Evolutionary conservation across 2,797 vertebrate genomes (phyloP).

Genomic region (Pangasius mekongensis): DNA sequence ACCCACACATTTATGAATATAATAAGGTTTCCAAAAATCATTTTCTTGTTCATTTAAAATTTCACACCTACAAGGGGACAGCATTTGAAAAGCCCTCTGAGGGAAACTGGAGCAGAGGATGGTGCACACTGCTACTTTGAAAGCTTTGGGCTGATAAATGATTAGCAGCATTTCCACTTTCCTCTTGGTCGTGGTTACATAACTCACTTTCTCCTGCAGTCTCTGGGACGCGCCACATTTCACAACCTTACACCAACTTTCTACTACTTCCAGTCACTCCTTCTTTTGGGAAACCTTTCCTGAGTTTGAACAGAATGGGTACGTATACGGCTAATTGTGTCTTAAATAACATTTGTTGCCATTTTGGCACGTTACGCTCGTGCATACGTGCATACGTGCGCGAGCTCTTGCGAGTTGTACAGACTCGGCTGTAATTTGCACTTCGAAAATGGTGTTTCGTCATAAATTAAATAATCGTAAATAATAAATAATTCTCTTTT

Average conservation of each 20-base stretch:
- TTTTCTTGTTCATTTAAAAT: not conserved
- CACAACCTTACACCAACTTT: not conserved
- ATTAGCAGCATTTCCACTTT: not conserved
- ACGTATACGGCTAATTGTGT: not conserved
- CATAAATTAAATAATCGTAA: not conserved
- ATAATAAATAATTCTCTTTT: not conserved
- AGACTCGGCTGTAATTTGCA: not conserved
- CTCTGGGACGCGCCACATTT: not conserved
- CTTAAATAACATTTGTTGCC: not conserved
- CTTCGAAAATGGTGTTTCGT: not conserved
- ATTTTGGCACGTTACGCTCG: not conserved
- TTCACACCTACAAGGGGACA: not conserved
- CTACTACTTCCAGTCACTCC: not conserved
- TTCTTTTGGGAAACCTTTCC: not conserved
- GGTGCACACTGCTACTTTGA: too few relatives aligned
- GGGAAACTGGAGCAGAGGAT: too few relatives aligned
- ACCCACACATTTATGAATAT: not conserved
- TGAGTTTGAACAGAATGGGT: constrained; percentile 13
- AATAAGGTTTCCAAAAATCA: not conserved
- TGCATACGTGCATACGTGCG: not conserved
- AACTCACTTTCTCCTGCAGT: not conserved
- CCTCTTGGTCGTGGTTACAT: not conserved
- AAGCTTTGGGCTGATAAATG: not conserved
- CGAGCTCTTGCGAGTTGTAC: not conserved
- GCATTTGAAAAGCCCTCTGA: not conserved